These are phyloP conservation scores for Cephus nigrinus DNA, from an alignment of 2,888 invertebrate genomes.

Conservation along the genomic window DNA sequence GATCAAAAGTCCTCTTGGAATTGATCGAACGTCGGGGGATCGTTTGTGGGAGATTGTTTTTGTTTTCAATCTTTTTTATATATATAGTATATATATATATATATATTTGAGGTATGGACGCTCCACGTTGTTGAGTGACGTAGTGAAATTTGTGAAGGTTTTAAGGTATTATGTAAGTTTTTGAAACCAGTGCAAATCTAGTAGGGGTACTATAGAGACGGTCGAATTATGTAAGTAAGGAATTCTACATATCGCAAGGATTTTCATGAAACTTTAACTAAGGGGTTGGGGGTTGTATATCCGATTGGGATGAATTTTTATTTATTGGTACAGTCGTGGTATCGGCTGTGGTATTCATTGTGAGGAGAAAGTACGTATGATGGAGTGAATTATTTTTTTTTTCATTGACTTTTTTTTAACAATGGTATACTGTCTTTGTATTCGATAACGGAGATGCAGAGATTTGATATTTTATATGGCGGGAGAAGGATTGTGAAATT, in stretches of 20 bases:
- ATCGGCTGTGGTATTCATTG: neutral
- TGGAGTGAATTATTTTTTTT: neutral
- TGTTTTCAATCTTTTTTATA: neutral
- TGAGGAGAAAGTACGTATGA: neutral
- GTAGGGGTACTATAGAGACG: conserved; percentile 10
- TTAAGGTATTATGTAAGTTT: neutral
- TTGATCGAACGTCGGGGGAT: conserved; percentile 27
- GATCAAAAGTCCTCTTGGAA: conserved; percentile 34
- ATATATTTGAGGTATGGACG: neutral
- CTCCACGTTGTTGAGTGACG: neutral
- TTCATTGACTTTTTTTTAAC: neutral
- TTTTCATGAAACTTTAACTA: neutral
- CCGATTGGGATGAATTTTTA: conserved; percentile 13
- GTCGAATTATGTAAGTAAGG: conserved; percentile 19
- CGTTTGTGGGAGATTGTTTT: conserved; percentile 13
- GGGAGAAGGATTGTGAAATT: neutral
- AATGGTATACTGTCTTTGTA: neutral
- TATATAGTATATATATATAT: neutral
- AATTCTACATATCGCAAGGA: conserved; percentile 30
- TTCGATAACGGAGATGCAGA: neutral
- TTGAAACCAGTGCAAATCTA: conserved; percentile 24
- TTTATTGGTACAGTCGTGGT: conserved; percentile 3
- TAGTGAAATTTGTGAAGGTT: neutral
- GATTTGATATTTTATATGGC: neutral
- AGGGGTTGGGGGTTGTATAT: neutral